Evolutionary conservation across 2,797 vertebrate species (phyloP).

Genomic region (Mus caroli): DNA sequence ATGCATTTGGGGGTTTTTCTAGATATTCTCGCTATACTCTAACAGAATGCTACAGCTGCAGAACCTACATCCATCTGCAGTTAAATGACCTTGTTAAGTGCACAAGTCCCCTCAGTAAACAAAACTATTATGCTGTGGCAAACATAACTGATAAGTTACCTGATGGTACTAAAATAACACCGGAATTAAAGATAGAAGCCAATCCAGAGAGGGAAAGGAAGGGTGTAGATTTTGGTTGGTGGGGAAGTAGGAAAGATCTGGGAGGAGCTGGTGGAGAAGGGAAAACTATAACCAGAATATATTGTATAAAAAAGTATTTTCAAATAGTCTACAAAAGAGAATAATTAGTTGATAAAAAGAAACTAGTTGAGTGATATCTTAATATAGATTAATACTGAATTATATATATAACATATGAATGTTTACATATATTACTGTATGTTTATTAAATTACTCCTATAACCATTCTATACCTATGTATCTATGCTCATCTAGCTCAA

Average conservation of each 20-base stretch:
- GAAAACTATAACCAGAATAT: neutral
- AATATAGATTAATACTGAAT: neutral
- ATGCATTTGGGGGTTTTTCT: slow-evolving; percentile 5
- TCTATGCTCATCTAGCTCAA: neutral
- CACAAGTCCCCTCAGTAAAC: slow-evolving; percentile 21
- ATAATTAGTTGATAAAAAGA: neutral
- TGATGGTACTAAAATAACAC: slow-evolving; percentile 11
- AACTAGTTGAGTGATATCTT: neutral
- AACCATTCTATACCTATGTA: neutral
- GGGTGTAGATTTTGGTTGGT: neutral
- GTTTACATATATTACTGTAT: neutral
- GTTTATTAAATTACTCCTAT: neutral
- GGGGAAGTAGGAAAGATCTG: too few relatives aligned
- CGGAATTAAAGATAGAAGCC: neutral
- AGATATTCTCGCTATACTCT: neutral
- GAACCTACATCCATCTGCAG: neutral
- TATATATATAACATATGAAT: neutral
- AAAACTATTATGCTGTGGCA: slow-evolving; percentile 17
- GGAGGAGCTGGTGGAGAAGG: neutral
- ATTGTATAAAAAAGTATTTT: neutral
- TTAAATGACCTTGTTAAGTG: neutral
- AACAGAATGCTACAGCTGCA: slow-evolving; percentile 5
- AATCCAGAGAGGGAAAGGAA: neutral
- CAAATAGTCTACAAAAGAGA: neutral
- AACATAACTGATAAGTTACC: neutral